Evolutionary conservation across 2,888 invertebrate species (phyloP), one percentile per base, ranked within the genome.

Genomic region (Eupithecia dodoneata): DNA sequence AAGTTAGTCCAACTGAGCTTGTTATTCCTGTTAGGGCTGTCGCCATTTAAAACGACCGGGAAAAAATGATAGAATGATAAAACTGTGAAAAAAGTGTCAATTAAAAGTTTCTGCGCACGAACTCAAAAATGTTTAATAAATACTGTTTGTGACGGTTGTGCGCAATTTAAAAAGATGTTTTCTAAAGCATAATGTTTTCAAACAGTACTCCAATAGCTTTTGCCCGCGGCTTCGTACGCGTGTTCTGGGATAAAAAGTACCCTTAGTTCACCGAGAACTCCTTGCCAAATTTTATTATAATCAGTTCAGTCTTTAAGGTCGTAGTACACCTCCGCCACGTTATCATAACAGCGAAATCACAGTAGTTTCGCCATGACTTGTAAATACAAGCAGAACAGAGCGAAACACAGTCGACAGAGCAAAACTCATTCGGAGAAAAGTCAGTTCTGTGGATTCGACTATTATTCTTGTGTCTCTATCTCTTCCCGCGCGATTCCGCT

Each of bases 1-100:
- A 75, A 75, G 74, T 75, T 71, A 47, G 42, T 65, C 55, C 44
- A 70, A 70, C 74, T 71, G 45, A 65, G 71, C 74, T 75, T 75
- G 74, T 75, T 75, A 75, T 65, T 49, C 71, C 49, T 63, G 71
- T 44, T 41, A 67, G 67, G 66, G 73, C 12, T 73, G 44, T n/a
- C 73, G 13, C 15, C 44, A 49, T 66, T 52, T 10, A n/a, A 52
- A 42, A 66, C 15, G 42, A 66, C 42, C 3, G 15, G 63, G 63
- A 30, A 63, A 63, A 30, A 63, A 63, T 59, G 2, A 7, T 12
- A 1, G 30, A 30, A 63, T 4, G 12, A 63, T 9, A 30, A 59
- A 59, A 59, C 10, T 59, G 59, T 52, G 52, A 12, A 59, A 55
- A 63, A 63, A 63, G 63, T 63, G 63, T 63, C 63, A 63, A 63